Conservation (phyloP, 37 sponge, comb jelly and placozoan species). For the Axinella damicornis region DNA sequence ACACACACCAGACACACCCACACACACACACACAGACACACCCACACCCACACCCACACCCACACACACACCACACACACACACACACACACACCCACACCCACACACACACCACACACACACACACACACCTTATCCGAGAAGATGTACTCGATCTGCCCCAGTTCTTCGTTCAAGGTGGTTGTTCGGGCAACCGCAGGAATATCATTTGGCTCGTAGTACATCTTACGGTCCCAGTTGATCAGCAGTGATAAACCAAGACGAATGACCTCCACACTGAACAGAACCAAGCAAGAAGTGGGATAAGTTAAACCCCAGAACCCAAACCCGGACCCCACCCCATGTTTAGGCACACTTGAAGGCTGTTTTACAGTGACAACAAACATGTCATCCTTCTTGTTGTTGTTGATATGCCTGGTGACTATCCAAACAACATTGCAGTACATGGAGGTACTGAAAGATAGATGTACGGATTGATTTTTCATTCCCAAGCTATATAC, state of each 20-base stretch:
- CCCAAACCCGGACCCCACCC: too few species aligned
- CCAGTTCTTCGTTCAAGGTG: conserved; percentile 96
- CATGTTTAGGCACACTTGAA: too few species aligned
- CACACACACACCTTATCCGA: conserved; percentile 82
- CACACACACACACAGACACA: not conserved
- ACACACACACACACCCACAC: not conserved
- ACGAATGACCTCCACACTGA: conserved; percentile 96
- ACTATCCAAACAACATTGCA: too few species aligned
- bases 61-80: not conserved
- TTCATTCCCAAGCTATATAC: too few species aligned
- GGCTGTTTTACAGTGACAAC: too few species aligned
- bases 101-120: too few species aligned
- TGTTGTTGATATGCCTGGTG: too few species aligned
- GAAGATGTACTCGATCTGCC: conserved; percentile 97
- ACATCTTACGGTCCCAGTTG: conserved; percentile 95
- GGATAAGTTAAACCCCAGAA: too few species aligned
- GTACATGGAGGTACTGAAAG: too few species aligned
- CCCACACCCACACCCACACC: too few species aligned
- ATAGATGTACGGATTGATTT: too few species aligned
- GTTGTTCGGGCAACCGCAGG: conserved; percentile 91
- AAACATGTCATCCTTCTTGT: too few species aligned
- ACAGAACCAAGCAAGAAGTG: not conserved
- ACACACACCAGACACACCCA: not conserved
- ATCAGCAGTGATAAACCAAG: conserved; percentile 92
- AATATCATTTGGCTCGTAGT: conserved; percentile 81